A percentile compares a stretch with the other conserved stretches of the same genome.
phyloP scores from a whole-genome alignment of 2,113 vertebrate genomes.

The Emydura subglobosa region DNA sequence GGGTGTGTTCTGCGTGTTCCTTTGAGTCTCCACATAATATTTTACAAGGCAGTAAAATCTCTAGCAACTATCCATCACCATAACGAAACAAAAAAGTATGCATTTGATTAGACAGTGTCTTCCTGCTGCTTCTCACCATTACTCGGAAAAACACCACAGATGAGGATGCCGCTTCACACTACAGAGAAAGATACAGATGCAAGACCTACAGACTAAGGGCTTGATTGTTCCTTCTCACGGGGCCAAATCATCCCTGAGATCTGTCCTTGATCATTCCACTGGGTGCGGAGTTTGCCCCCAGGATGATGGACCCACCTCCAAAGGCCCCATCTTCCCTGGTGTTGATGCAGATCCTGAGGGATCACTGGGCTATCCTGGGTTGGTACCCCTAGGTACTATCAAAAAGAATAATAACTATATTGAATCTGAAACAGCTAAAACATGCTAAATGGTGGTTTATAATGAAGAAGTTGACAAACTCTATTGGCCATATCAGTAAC shows the following conservation, averaged over 20 bases:
- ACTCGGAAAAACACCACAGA: neutral
- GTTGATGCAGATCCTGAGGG: neutral
- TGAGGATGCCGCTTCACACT: neutral
- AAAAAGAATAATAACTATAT: neutral
- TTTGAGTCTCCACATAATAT: neutral
- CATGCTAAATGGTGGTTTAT: neutral
- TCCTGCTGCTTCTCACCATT: neutral
- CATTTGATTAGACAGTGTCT: neutral
- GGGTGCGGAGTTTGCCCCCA: neutral
- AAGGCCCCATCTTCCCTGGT: neutral
- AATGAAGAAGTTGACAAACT: constrained; percentile 55
- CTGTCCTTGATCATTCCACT: neutral
- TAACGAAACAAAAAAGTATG: neutral
- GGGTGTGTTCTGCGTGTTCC: neutral
- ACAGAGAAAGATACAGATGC: neutral
- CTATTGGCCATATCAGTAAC: constrained; percentile 7
- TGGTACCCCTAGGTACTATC: neutral
- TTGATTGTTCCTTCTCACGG: neutral
- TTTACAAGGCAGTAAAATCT: neutral
- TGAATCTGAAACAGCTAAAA: constrained; percentile 31
- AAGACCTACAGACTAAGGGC: neutral
- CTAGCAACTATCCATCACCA: neutral
- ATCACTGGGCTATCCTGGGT: neutral
- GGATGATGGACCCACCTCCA: neutral
- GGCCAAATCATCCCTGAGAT: neutral